phyloP scores from a whole-genome alignment of 2,888 invertebrate species.

The Amphiduros pacificus region DNA sequence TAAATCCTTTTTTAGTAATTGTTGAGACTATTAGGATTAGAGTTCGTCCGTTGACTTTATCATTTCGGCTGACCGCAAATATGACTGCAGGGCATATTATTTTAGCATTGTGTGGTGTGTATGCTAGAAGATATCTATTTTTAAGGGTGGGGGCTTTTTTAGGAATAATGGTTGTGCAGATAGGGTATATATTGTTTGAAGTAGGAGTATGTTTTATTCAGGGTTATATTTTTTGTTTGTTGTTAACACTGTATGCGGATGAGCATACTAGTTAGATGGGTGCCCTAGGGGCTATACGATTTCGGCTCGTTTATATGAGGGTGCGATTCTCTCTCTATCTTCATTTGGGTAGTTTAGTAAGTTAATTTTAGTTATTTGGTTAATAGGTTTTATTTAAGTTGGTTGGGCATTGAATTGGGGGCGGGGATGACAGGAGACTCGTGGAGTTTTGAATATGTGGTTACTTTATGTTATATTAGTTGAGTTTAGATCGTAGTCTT shows the following conservation, averaged over 20 bases:
- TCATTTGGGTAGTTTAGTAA: slow-evolving; percentile 19
- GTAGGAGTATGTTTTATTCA: slow-evolving; percentile 36
- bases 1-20: slow-evolving; percentile 75
- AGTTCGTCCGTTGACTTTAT: slow-evolving; percentile 72
- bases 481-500: too few relatives aligned
- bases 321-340: background rate
- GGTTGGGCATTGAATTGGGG: too few relatives aligned
- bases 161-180: slow-evolving; percentile 16
- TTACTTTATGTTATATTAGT: too few relatives aligned
- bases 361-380: too few relatives aligned
- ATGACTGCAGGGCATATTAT: slow-evolving; percentile 76
- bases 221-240: slow-evolving; percentile 36
- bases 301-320: slow-evolving; percentile 25
- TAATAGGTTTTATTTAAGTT: too few relatives aligned
- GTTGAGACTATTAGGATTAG: slow-evolving; percentile 76
- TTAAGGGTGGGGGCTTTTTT: background rate
- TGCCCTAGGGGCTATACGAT: slow-evolving; percentile 16
- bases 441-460: too few relatives aligned
- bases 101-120: slow-evolving; percentile 66
- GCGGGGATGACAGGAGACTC: too few relatives aligned
- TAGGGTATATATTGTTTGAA: slow-evolving; percentile 33
- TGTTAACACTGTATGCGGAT: slow-evolving; percentile 32
- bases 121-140: slow-evolving; percentile 15
- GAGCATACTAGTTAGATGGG: slow-evolving; percentile 26
- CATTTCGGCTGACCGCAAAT: slow-evolving; percentile 74